A percentile compares a stretch with the other conserved stretches of the same genome.
phyloP scores from a whole-genome alignment of 2,888 invertebrate genomes.

The Smittia sp. region DNA sequence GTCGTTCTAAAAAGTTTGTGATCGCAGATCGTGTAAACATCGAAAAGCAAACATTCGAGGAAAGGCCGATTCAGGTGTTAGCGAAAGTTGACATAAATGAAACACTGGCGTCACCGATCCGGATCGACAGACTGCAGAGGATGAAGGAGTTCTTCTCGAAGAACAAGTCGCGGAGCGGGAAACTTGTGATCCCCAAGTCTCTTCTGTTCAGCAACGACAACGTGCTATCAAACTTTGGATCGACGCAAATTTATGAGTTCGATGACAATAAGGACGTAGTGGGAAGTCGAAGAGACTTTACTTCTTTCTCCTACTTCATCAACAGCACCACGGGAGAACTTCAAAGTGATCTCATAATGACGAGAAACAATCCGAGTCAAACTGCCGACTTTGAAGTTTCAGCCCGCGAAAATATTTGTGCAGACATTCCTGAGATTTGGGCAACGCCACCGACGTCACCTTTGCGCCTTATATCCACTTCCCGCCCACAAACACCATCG shows the following conservation, averaged over 20 bases:
- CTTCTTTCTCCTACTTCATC: constrained; percentile 26
- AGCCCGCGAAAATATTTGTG: background rate
- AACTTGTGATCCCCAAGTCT: constrained; percentile 13
- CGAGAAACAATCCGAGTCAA: background rate
- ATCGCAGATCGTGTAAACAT: constrained; percentile 23
- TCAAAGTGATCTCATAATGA: background rate
- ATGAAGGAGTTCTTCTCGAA: constrained; percentile 33
- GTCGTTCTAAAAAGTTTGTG: constrained; percentile 1
- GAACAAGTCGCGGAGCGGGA: background rate
- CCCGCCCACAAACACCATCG: background rate
- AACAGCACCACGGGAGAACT: background rate
- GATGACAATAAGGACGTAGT: constrained; percentile 28
- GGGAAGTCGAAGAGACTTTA: constrained; percentile 25
- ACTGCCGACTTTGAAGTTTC: background rate
- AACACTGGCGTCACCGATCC: background rate
- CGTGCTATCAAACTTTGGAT: background rate
- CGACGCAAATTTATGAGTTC: constrained; percentile 16
- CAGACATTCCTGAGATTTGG: background rate
- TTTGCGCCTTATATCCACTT: too few relatives aligned
- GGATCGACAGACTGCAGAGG: background rate
- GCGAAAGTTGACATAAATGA: constrained; percentile 24
- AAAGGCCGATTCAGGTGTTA: background rate
- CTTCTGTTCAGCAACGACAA: background rate
- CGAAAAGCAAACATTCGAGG: constrained; percentile 5
- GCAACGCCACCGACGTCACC: background rate